These are phyloP conservation scores for Olivierus martensii DNA, from an alignment of 1,140 invertebrate genomes.

Conservation along the genomic window DNA sequence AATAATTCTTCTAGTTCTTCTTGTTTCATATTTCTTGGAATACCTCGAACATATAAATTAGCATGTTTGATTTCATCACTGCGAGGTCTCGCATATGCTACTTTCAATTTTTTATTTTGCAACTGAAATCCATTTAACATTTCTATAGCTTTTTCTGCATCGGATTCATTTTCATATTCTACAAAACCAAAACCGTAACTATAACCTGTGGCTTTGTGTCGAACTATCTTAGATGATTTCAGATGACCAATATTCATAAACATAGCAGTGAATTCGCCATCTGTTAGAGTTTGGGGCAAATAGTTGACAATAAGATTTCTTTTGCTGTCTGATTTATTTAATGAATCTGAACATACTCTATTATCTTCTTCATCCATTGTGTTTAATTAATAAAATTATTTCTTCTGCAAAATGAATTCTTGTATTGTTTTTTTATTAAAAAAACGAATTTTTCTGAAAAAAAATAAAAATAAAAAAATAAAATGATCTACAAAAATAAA, in stretches of 20 bases:
- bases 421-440: too few species aligned
- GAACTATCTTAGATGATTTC: slow-evolving; percentile 80
- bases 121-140: slow-evolving; percentile 76
- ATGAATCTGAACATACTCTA: too few species aligned
- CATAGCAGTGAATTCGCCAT: slow-evolving; percentile 74
- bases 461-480: too few species aligned
- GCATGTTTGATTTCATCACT: slow-evolving; percentile 88
- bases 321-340: neutral
- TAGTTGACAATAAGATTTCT: slow-evolving; percentile 92
- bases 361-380: too few species aligned
- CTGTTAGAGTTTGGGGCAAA: slow-evolving; percentile 80
- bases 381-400: too few species aligned
- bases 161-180: slow-evolving; percentile 69
- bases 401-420: too few species aligned
- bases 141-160: slow-evolving; percentile 70
- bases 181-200: slow-evolving; percentile 97
- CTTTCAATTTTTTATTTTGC: slow-evolving; percentile 72
- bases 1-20: slow-evolving; percentile 78
- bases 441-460: too few species aligned
- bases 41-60: slow-evolving; percentile 84
- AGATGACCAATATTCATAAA: slow-evolving; percentile 75
- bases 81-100: slow-evolving; percentile 78
- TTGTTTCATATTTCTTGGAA: slow-evolving; percentile 64
- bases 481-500: too few species aligned
- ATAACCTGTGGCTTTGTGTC: slow-evolving; percentile 83